Percentiles rank a stretch among this genome's conserved stretches.
Conservation (phyloP, 2,113 vertebrate genomes). For the Colaptes auratus region DNA sequence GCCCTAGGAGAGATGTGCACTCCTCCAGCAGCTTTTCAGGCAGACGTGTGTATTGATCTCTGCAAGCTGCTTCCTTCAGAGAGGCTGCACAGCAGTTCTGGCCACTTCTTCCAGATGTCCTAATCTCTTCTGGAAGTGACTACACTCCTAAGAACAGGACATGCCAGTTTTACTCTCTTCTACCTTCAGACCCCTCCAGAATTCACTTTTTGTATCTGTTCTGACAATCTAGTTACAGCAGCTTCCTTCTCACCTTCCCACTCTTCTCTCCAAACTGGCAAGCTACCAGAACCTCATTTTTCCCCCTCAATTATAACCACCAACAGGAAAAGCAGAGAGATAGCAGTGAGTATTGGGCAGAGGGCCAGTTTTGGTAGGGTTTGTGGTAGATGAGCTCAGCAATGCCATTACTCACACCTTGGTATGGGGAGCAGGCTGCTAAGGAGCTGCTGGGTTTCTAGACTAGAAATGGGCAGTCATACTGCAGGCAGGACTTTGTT, state of each 20-base stretch:
- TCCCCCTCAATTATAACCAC: background rate
- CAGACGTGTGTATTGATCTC: background rate
- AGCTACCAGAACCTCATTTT: background rate
- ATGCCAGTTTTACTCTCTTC: background rate
- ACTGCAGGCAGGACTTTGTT: background rate
- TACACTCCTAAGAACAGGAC: background rate
- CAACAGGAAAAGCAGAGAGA: background rate
- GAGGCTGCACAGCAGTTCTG: background rate
- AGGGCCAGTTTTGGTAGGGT: background rate
- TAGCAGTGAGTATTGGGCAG: accelerated
- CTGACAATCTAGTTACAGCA: background rate
- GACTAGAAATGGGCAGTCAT: accelerated
- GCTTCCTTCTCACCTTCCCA: slow-evolving; percentile 37
- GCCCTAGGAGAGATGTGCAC: background rate
- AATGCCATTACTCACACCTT: background rate
- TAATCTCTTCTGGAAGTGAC: background rate
- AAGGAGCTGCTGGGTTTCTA: background rate
- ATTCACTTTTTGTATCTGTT: background rate
- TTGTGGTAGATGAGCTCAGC: background rate
- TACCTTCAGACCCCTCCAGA: background rate
- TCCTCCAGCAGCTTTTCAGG: background rate
- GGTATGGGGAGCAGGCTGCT: background rate
- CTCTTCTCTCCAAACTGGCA: background rate
- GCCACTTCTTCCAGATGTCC: background rate
- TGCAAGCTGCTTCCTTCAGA: background rate